Conservation (phyloP, 92 coral and sea anemone species). For the Paragorgia papillata region DNA sequence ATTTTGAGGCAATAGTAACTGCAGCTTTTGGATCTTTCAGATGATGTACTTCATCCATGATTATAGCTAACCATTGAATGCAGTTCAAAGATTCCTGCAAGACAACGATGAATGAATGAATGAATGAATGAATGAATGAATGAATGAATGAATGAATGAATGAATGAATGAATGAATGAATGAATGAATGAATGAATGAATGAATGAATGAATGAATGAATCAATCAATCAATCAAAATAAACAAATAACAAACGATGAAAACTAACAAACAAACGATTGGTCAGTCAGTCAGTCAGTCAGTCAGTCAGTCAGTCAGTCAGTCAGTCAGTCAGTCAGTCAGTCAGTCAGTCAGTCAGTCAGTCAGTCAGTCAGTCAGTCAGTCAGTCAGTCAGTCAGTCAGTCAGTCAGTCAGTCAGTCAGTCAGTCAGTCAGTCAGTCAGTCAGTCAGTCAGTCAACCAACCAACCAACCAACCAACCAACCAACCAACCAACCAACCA, state of each 20-base stretch:
- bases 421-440: no score
- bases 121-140: slow-evolving; percentile 40
- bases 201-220: not conserved
- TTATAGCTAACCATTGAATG: slow-evolving; percentile 83
- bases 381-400: no score
- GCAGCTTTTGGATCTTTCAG: slow-evolving; percentile 84
- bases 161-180: slow-evolving; percentile 22
- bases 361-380: no score
- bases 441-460: no score
- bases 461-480: no score
- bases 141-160: slow-evolving; percentile 37
- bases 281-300: no score
- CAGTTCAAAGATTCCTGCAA: slow-evolving; percentile 70
- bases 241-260: not conserved
- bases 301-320: no score
- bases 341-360: no score
- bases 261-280: no score
- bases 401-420: no score
- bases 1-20: slow-evolving; percentile 85
- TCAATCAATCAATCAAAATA: not conserved
- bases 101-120: slow-evolving; percentile 19
- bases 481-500: no score
- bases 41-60: slow-evolving; percentile 96
- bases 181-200: slow-evolving; percentile 13
- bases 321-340: no score